These are phyloP conservation scores for Centroberyx gerrardi DNA, from an alignment of 2,797 vertebrate genomes.

Conservation along the genomic window DNA sequence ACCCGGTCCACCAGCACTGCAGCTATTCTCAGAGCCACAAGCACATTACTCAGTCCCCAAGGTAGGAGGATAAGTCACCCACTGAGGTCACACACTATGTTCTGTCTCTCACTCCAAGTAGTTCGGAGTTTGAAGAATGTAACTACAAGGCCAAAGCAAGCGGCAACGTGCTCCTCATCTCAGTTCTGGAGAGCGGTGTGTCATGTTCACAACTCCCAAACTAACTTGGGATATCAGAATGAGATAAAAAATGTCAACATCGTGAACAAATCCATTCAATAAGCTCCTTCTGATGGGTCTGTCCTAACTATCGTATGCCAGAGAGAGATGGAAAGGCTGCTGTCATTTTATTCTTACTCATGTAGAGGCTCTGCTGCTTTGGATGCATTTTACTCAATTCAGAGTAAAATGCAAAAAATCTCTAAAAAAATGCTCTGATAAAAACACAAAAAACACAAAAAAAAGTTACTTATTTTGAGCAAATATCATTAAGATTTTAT, in stretches of 20 bases:
- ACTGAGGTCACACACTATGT: conserved; percentile 74
- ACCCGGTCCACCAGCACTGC: conserved; percentile 55
- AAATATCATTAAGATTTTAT: too few species aligned
- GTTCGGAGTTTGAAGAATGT: conserved; percentile 71
- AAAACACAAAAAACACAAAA: too few species aligned
- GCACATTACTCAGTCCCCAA: conserved; percentile 76
- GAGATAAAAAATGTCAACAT: conserved; percentile 49
- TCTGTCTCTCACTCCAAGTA: conserved; percentile 69
- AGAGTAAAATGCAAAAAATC: too few species aligned
- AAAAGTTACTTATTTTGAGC: too few species aligned
- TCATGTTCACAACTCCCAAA: conserved; percentile 50
- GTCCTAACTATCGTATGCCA: conserved; percentile 29
- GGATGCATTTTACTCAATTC: too few species aligned
- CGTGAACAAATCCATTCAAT: conserved; percentile 59
- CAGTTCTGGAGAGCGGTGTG: conserved; percentile 39
- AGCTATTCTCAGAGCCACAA: conserved; percentile 73
- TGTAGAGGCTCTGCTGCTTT: conserved; percentile 11
- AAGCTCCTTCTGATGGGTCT: conserved; percentile 47
- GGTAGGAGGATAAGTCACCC: conserved; percentile 76
- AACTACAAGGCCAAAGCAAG: conserved; percentile 58
- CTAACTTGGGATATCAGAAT: conserved; percentile 36
- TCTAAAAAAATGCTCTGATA: too few species aligned
- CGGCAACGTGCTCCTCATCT: conserved; percentile 40
- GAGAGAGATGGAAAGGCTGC: conserved; percentile 20
- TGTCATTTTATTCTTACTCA: conserved; percentile 18